Conservation (phyloP, 35 echinoderm and acorn worm species). For the Heliocidaris erythrogramma region DNA sequence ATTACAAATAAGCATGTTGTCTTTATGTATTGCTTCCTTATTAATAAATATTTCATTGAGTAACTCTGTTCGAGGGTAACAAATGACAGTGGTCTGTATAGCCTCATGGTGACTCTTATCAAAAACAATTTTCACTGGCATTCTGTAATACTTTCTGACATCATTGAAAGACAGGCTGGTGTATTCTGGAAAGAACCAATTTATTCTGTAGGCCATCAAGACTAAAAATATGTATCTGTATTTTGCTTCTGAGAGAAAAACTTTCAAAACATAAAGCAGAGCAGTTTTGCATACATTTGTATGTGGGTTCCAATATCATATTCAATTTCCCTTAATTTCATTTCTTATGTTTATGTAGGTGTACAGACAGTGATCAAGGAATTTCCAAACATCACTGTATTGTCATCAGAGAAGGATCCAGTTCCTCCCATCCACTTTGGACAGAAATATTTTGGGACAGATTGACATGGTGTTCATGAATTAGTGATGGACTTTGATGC, state of each 20-base stretch:
- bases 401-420: conserved; percentile 85
- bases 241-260: too few species aligned
- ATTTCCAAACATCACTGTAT: conserved; percentile 79
- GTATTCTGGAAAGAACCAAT: too few species aligned
- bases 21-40: too few species aligned
- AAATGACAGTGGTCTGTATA: too few species aligned
- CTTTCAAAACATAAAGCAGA: too few species aligned
- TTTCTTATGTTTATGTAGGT: conserved; percentile 39
- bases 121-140: not conserved
- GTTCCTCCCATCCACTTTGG: conserved; percentile 95
- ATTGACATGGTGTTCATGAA: conserved; percentile 53
- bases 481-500: not conserved
- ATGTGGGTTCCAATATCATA: too few species aligned
- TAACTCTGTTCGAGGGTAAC: too few species aligned
- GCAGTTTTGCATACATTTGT: too few species aligned
- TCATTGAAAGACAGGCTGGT: not conserved
- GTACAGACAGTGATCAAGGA: conserved; percentile 83
- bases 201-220: not conserved
- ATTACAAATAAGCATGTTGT: too few species aligned
- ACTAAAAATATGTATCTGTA: too few species aligned
- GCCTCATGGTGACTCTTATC: too few species aligned
- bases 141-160: not conserved
- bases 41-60: too few species aligned
- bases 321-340: not conserved
- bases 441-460: conserved; percentile 99